These are phyloP conservation scores for Gibbula magus DNA, from an alignment of 2,888 invertebrate genomes.

Conservation along the genomic window DNA sequence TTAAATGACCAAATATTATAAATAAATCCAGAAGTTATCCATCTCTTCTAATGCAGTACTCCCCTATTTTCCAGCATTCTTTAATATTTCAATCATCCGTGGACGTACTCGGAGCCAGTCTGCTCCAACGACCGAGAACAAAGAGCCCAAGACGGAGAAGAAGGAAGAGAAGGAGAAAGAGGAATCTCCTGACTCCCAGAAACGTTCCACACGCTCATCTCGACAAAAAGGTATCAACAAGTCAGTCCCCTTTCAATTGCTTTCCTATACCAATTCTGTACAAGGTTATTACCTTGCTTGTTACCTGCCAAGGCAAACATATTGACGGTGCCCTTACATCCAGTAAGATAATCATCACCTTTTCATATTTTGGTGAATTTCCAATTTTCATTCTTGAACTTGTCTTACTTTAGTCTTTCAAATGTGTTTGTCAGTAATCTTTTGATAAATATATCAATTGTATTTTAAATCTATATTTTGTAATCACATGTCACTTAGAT, in stretches of 20 bases:
- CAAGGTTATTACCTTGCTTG: neutral
- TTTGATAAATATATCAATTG: neutral
- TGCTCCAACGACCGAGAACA: conserved; percentile 22
- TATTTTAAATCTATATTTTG: too few relatives aligned
- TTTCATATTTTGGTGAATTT: too few relatives aligned
- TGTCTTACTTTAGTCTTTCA: neutral
- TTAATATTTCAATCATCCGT: conserved; percentile 45
- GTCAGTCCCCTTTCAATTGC: too few relatives aligned
- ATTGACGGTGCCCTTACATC: too few relatives aligned
- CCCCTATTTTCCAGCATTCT: conserved; percentile 37
- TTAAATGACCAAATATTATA: too few relatives aligned
- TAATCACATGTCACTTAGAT: too few relatives aligned
- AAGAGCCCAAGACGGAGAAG: conserved; percentile 24
- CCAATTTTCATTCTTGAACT: too few relatives aligned
- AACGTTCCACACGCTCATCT: conserved; percentile 43
- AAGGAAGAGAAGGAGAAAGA: conserved; percentile 14
- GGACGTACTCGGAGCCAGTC: conserved; percentile 47
- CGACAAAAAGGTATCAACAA: conserved; percentile 38
- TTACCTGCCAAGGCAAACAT: neutral
- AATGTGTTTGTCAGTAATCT: neutral
- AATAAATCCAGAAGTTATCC: too few relatives aligned
- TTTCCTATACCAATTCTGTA: neutral
- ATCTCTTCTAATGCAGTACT: neutral
- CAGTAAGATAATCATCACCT: too few relatives aligned
- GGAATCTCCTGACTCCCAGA: conserved; percentile 24